phyloP scores from a whole-genome alignment of 64 coral and sea anemone genomes.

The Catalaphyllia jardinei region DNA sequence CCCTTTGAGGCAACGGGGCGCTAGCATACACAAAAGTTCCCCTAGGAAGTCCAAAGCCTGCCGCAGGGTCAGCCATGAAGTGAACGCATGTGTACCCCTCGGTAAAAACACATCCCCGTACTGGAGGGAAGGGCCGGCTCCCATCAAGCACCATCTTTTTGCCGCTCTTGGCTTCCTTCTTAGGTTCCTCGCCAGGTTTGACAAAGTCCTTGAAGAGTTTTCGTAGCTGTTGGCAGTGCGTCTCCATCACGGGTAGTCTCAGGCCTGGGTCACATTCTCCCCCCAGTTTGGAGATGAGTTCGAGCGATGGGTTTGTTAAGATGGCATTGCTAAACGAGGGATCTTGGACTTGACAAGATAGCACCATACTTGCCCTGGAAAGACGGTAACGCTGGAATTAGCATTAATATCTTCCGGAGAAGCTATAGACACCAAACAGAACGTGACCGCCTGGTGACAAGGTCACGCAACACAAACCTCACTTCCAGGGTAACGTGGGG shows the following conservation, averaged over 20 bases:
- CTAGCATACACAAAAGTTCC: constrained; percentile 77
- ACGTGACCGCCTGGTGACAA: neutral
- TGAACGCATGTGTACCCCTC: constrained; percentile 71
- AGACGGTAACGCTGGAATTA: neutral
- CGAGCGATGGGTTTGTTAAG: constrained; percentile 1
- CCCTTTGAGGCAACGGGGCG: constrained; percentile 67
- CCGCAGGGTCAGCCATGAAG: constrained; percentile 45
- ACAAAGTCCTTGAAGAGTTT: constrained; percentile 95
- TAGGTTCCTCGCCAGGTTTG: constrained; percentile 50
- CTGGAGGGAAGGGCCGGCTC: constrained; percentile 60
- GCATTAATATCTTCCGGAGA: neutral
- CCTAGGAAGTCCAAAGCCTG: constrained; percentile 50
- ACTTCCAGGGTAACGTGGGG: neutral
- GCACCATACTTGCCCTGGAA: constrained; percentile 81
- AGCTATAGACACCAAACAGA: neutral
- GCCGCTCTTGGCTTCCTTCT: constrained; percentile 5
- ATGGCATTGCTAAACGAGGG: constrained; percentile 40
- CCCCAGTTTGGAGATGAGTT: constrained; percentile 53
- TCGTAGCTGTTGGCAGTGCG: constrained; percentile 92
- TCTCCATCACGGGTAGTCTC: constrained; percentile 70
- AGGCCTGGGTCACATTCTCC: constrained; percentile 77
- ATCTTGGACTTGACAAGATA: constrained; percentile 51
- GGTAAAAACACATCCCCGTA: constrained; percentile 80
- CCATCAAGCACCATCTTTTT: constrained; percentile 66
- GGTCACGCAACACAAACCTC: neutral